phyloP scores from a whole-genome alignment of 2,888 invertebrate species.

The Linnaemya tessellans region DNA sequence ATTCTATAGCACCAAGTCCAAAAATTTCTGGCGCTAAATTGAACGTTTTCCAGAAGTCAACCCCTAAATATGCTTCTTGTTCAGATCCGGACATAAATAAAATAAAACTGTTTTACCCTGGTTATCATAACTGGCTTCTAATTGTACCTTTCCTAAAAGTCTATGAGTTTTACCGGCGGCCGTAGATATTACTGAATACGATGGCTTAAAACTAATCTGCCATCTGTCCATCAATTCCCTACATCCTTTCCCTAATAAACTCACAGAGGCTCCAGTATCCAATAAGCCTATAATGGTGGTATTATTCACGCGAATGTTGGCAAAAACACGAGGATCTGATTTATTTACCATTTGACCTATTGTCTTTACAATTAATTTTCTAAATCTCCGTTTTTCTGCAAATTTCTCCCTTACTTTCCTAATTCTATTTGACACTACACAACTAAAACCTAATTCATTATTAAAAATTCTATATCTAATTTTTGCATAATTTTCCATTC shows the following conservation, averaged over 20 bases:
- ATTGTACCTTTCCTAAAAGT: conserved; percentile 12
- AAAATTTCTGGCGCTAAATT: background rate
- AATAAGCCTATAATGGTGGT: background rate
- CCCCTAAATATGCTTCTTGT: too few species aligned
- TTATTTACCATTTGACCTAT: background rate
- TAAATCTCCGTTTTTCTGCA: too few species aligned
- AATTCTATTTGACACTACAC: too few species aligned
- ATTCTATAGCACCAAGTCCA: background rate
- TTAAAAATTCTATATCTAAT: too few species aligned
- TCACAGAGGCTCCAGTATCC: conserved; percentile 45
- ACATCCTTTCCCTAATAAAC: conserved; percentile 34
- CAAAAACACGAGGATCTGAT: background rate
- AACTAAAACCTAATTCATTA: too few species aligned
- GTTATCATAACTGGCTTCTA: background rate
- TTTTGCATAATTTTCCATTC: too few species aligned
- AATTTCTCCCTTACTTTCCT: too few species aligned
- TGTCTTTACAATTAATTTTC: too few species aligned
- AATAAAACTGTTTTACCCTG: too few species aligned
- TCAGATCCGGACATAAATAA: too few species aligned
- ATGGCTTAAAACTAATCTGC: background rate
- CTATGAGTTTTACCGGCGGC: conserved; percentile 18
- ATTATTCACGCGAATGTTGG: background rate
- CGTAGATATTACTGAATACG: too few species aligned
- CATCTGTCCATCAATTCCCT: conserved; percentile 25
- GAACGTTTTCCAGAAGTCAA: background rate